phyloP scores from a whole-genome alignment of 2,888 invertebrate species.

The Saturnia japonica region DNA sequence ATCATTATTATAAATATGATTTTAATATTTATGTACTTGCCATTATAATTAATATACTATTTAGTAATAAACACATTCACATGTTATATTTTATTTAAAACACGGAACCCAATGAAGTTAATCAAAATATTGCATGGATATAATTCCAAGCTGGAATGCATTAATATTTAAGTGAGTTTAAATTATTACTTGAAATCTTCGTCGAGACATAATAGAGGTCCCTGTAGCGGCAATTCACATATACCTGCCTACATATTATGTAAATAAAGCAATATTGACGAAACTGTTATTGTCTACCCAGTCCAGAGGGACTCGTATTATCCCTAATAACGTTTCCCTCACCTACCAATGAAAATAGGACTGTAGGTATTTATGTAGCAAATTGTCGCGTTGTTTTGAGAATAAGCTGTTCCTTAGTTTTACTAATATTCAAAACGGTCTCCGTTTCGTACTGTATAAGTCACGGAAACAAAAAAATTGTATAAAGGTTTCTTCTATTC shows the following conservation, averaged over 20 bases:
- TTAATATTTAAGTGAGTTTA: background rate
- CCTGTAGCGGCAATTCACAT: slow-evolving; percentile 1
- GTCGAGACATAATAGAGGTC: background rate
- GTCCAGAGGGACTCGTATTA: slow-evolving; percentile 51
- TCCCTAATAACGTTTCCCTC: slow-evolving; percentile 54
- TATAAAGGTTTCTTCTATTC: background rate
- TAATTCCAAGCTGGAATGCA: background rate
- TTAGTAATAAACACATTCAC: too few relatives aligned
- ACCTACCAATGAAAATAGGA: slow-evolving; percentile 23
- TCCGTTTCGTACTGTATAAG: background rate
- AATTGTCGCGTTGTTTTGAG: background rate
- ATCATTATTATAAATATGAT: background rate
- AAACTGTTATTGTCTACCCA: slow-evolving; percentile 54
- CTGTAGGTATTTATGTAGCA: background rate
- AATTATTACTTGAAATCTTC: background rate
- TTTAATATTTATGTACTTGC: too few relatives aligned
- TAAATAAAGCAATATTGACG: slow-evolving; percentile 49
- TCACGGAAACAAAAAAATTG: background rate
- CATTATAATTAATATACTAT: background rate
- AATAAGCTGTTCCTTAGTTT: background rate
- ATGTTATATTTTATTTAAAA: background rate
- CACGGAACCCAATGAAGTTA: background rate
- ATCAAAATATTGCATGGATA: background rate
- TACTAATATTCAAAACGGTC: background rate
- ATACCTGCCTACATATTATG: slow-evolving; percentile 29